Percentiles rank a stretch among this genome's conserved stretches.
Conservation (phyloP, 2,113 vertebrate genomes). For the Vulpes lagopus region DNA sequence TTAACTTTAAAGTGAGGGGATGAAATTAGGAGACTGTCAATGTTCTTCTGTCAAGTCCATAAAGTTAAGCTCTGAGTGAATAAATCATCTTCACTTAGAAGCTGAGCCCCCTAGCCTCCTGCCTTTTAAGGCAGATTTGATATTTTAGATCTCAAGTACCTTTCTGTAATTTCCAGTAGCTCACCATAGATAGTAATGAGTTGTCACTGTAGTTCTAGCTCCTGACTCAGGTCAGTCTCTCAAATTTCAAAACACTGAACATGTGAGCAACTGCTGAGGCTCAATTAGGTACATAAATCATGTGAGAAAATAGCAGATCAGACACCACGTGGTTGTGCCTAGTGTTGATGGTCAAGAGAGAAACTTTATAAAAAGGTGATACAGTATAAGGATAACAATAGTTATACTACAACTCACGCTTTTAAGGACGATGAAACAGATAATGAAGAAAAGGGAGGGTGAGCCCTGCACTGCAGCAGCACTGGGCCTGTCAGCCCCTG, state of each 20-base stretch:
- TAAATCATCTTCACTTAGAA: background rate
- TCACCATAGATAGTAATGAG: background rate
- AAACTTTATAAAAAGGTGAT: background rate
- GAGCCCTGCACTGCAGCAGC: background rate
- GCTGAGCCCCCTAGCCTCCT: background rate
- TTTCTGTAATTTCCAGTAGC: background rate
- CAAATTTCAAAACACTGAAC: conserved; percentile 45
- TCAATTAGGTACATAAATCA: background rate
- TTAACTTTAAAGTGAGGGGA: background rate
- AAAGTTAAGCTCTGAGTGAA: conserved; percentile 48
- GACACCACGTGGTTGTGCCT: background rate
- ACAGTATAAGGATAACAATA: background rate
- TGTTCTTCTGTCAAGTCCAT: background rate
- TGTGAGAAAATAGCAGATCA: background rate
- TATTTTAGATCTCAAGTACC: conserved; percentile 33
- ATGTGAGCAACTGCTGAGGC: background rate
- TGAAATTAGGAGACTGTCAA: background rate
- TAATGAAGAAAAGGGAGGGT: background rate
- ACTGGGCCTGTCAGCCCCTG: background rate
- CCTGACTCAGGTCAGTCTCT: background rate
- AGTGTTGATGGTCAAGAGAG: background rate
- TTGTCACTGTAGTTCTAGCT: background rate
- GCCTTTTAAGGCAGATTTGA: background rate
- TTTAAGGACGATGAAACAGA: background rate
- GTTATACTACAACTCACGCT: background rate